phyloP scores from a whole-genome alignment of 2,797 vertebrate genomes.

The Glossophaga mutica region DNA sequence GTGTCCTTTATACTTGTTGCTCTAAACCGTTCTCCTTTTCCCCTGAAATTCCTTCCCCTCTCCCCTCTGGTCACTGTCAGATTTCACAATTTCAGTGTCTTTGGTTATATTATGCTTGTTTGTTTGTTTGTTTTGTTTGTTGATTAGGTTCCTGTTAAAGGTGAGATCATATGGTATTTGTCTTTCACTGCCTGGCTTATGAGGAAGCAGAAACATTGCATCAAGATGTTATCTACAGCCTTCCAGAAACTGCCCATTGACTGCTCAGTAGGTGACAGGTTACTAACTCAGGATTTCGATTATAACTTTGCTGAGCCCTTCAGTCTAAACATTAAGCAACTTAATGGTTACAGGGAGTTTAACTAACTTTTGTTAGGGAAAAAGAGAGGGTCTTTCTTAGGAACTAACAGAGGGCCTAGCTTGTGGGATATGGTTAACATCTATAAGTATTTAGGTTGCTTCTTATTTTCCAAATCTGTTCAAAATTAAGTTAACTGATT shows the following conservation, averaged over 20 bases:
- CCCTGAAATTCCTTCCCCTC: too few species aligned
- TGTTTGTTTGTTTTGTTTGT: too few species aligned
- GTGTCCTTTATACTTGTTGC: too few species aligned
- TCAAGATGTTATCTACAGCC: neutral
- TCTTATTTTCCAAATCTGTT: neutral
- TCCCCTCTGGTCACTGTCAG: too few species aligned
- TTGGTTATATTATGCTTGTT: too few species aligned
- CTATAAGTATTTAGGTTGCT: neutral
- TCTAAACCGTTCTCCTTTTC: too few species aligned
- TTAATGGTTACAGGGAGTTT: neutral
- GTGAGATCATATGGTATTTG: too few species aligned
- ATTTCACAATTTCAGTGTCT: too few species aligned
- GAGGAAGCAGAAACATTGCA: neutral
- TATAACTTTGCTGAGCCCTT: too few species aligned
- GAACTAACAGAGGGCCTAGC: neutral
- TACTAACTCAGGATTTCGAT: neutral
- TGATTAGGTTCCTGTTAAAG: too few species aligned
- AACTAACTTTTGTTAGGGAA: neutral
- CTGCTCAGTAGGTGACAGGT: neutral
- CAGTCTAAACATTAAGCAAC: neutral
- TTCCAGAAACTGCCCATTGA: neutral
- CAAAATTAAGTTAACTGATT: slow-evolving; percentile 15
- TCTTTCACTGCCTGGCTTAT: too few species aligned
- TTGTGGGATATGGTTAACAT: neutral
- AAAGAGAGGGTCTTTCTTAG: neutral